Evolutionary conservation across 1,140 invertebrate species (phyloP), one percentile per base, ranked within the genome.

Genomic region (Danaus melanippus): DNA sequence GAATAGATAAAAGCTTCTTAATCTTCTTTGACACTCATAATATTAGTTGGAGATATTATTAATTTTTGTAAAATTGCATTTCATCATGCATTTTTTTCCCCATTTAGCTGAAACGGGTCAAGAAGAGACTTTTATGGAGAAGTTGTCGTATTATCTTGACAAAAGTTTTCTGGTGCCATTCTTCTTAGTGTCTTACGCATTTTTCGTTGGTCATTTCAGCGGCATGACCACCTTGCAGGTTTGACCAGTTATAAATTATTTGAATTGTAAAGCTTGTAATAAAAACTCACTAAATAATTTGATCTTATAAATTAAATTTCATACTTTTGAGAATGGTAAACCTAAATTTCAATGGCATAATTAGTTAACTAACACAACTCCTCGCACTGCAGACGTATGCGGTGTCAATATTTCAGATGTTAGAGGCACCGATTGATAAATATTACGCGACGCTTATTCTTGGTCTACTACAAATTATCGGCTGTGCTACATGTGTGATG

Each of bases 361-460:
- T 1, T 15, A 15, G 1, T 15, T 1, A 15, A 15, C 15, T 15
- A 15, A 15, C 15, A 15, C 15, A 15, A 15, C 15, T 53, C 12
- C 15, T 53, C 12, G 15, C 15, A 12, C 46, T 72, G 12, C 88
- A 91, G 73, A 93, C 92, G 0, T 94, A 91, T 63, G 92, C 93
- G 0, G 92, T 94, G 8, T 71, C 89, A 21, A 93, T 94, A 58
- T 94, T 94, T 61, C 86, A 89, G 17, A 88, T 88, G 17, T 69
- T 94, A 10, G 88, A 92, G 17, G 89, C 92, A 0, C 93, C 93
- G 0, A 90, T 95, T 42, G 90, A 93, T 62, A 90, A 92, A 64
- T 94, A 93, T 75, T 89, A 90, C 12, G 92, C 92, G 0, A 92
- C 93, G 0, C 88, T 94, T 3, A 79, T 92, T 2, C 78, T 94